A percentile compares a stretch with the other conserved stretches of the same genome.
phyloP scores from a whole-genome alignment of 2,797 vertebrate genomes.

The Mallotus villosus region DNA sequence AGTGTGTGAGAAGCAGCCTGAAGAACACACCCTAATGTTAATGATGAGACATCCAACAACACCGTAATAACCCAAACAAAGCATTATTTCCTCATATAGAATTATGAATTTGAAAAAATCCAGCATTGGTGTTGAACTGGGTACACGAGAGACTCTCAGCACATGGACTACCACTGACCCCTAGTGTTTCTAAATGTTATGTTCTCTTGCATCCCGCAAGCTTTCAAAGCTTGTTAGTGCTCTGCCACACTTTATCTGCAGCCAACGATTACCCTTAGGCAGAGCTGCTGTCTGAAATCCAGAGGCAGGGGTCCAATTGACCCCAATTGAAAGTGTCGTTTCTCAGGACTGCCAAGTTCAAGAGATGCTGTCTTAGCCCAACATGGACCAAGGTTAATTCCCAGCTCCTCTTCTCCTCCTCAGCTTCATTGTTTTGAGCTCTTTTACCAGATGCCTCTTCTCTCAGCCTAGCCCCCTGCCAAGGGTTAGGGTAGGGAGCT shows the following conservation, averaged over 20 bases:
- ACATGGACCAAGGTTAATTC: conserved; percentile 58
- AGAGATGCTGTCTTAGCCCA: conserved; percentile 52
- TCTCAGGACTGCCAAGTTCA: conserved; percentile 66
- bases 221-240: conserved; percentile 40
- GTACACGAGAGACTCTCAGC: conserved; percentile 39
- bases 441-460: conserved; percentile 37
- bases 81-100: too few species aligned
- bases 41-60: too few species aligned
- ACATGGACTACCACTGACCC: conserved; percentile 74
- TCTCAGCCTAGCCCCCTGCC: conserved; percentile 28
- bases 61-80: too few species aligned
- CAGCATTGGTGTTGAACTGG: conserved; percentile 22
- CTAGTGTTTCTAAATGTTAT: conserved; percentile 68
- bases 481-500: conserved; percentile 48
- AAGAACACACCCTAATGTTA: too few species aligned
- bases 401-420: conserved; percentile 41
- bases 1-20: too few species aligned
- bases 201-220: conserved; percentile 47
- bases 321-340: conserved; percentile 81
- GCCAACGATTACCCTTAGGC: conserved; percentile 70
- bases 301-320: conserved; percentile 77
- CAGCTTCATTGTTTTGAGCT: conserved; percentile 51
- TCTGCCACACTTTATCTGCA: conserved; percentile 56
- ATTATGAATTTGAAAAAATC: conserved; percentile 24
- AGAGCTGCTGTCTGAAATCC: conserved; percentile 67